phyloP scores from a whole-genome alignment of 2,888 invertebrate species.

The Metallyticus violacea region DNA sequence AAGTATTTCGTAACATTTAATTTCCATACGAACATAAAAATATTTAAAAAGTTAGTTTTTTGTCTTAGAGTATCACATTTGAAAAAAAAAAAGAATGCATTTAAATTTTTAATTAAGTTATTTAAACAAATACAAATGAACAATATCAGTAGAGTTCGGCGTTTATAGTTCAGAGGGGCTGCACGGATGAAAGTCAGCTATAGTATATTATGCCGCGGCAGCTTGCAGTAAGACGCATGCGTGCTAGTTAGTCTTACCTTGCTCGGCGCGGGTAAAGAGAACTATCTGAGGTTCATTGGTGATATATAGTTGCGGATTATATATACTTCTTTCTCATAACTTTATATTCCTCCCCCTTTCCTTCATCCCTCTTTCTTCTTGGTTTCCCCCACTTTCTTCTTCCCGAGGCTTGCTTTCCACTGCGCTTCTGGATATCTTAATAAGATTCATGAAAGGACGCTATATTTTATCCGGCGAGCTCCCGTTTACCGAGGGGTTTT shows the following conservation, averaged over 20 bases:
- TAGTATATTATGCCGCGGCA: too few species aligned
- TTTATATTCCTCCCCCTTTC: slow-evolving; percentile 45
- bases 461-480: slow-evolving; percentile 67
- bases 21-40: too few species aligned
- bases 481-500: slow-evolving; percentile 21
- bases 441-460: slow-evolving; percentile 81
- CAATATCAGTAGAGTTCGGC: too few species aligned
- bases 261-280: too few species aligned
- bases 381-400: slow-evolving; percentile 6
- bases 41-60: too few species aligned
- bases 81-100: too few species aligned
- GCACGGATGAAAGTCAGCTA: too few species aligned
- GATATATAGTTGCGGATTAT: slow-evolving; percentile 37
- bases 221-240: not conserved
- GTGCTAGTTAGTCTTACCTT: not conserved
- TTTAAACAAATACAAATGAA: too few species aligned
- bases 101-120: too few species aligned
- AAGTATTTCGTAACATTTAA: too few species aligned
- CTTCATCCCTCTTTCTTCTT: slow-evolving; percentile 40
- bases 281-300: slow-evolving; percentile 20
- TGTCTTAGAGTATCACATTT: too few species aligned
- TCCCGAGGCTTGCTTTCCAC: not conserved
- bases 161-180: too few species aligned
- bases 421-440: slow-evolving; percentile 62
- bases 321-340: slow-evolving; percentile 55